Conservation (phyloP, 2,113 vertebrate species). For the Ptilorrhoa leucosticta region DNA sequence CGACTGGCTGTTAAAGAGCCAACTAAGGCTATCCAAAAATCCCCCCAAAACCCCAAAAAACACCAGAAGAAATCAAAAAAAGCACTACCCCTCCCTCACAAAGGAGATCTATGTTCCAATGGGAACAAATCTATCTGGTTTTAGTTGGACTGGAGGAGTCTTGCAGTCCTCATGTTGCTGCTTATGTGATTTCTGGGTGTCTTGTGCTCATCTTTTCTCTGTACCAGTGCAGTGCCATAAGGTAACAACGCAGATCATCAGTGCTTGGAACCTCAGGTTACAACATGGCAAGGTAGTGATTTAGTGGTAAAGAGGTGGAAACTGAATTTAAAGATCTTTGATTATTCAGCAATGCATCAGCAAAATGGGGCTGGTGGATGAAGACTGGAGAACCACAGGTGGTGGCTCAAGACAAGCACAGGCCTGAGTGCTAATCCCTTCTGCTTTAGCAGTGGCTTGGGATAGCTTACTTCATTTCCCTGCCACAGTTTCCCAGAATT, state of each 20-base stretch:
- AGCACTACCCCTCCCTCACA: fast-evolving
- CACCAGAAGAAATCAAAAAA: background rate
- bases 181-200: background rate
- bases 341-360: background rate
- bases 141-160: background rate
- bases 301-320: background rate
- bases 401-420: background rate
- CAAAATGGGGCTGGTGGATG: background rate
- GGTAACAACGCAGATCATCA: background rate
- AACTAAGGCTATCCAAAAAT: background rate
- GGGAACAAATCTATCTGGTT: background rate
- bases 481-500: background rate
- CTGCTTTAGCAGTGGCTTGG: background rate
- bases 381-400: background rate
- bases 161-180: background rate
- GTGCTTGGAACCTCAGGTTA: background rate
- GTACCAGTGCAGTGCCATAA: background rate
- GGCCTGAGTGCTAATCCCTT: background rate
- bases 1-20: background rate
- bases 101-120: background rate
- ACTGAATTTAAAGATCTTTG: background rate
- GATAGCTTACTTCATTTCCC: background rate
- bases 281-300: fast-evolving
- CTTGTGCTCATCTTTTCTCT: background rate
- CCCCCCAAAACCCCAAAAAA: background rate